phyloP scores from a whole-genome alignment of 2,113 vertebrate genomes.

The Cephalopterus ornatus region DNA sequence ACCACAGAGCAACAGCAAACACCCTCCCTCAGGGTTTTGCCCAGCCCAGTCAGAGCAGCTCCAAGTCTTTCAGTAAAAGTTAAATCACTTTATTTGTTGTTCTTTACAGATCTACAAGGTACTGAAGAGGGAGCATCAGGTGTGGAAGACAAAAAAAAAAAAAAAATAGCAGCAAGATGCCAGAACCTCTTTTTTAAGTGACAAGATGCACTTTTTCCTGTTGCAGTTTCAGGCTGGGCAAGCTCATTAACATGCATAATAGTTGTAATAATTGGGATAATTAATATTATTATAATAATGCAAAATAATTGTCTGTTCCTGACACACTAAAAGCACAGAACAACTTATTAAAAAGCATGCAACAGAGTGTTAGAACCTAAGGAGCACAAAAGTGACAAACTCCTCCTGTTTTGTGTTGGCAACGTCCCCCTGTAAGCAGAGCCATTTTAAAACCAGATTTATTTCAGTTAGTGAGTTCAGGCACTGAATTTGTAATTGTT shows the following conservation, averaged over 20 bases:
- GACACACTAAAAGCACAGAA: not conserved
- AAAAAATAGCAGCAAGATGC: not conserved
- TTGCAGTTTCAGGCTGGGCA: not conserved
- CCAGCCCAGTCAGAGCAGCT: not conserved
- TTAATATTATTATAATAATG: not conserved
- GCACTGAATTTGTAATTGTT: not conserved
- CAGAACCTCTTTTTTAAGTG: not conserved
- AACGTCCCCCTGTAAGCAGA: not conserved
- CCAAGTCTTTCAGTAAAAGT: not conserved
- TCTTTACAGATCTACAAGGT: not conserved
- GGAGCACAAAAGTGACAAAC: not conserved
- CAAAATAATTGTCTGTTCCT: not conserved
- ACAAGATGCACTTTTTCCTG: not conserved
- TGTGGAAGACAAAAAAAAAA: not conserved
- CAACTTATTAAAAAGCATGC: not conserved
- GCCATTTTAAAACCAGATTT: not conserved
- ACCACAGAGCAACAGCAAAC: not conserved
- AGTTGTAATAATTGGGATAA: accelerated
- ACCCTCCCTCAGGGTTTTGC: not conserved
- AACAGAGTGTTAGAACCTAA: not conserved
- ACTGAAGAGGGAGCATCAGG: not conserved
- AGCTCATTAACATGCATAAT: not conserved
- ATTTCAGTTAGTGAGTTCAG: not conserved
- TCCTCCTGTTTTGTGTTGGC: slow-evolving; percentile 3
- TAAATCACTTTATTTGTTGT: not conserved